These are phyloP conservation scores for Drosophila mercatorum DNA, from an alignment of 2,888 invertebrate species.

Conservation along the genomic window DNA sequence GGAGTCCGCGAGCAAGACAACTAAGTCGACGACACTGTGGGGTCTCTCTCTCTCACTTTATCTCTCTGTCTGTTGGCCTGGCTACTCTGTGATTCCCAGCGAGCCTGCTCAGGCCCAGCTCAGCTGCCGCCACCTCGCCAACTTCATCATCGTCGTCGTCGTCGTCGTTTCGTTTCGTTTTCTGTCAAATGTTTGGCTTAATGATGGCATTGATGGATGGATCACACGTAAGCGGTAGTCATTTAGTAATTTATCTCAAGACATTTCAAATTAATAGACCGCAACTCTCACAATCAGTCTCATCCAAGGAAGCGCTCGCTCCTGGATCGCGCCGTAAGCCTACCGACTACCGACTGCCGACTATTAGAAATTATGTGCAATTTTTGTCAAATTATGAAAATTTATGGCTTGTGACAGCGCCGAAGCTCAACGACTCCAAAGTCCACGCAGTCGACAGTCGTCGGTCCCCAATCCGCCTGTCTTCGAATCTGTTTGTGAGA, in stretches of 20 bases:
- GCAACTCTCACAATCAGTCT: conserved; percentile 47
- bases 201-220: conserved; percentile 81
- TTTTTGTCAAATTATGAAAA: conserved; percentile 76
- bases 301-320: conserved; percentile 8
- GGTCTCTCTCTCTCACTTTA: conserved; percentile 55
- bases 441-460: background rate
- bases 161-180: conserved; percentile 47
- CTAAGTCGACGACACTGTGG: conserved; percentile 57
- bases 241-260: conserved; percentile 78
- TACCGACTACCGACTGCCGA: conserved; percentile 4
- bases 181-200: conserved; percentile 80
- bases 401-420: conserved; percentile 64
- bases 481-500: conserved; percentile 57
- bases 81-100: conserved; percentile 6
- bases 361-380: conserved; percentile 66
- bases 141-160: conserved; percentile 24
- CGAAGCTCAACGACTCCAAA: conserved; percentile 8
- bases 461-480: conserved; percentile 2
- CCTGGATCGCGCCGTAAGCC: conserved; percentile 50
- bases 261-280: conserved; percentile 80
- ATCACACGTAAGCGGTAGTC: conserved; percentile 80
- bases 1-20: conserved; percentile 26
- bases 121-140: conserved; percentile 10
- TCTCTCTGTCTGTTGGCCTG: conserved; percentile 42
- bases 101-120: background rate